Evolutionary conservation across 2,888 invertebrate genomes (phyloP).

Genomic region (Megaustenia siamemsis): DNA sequence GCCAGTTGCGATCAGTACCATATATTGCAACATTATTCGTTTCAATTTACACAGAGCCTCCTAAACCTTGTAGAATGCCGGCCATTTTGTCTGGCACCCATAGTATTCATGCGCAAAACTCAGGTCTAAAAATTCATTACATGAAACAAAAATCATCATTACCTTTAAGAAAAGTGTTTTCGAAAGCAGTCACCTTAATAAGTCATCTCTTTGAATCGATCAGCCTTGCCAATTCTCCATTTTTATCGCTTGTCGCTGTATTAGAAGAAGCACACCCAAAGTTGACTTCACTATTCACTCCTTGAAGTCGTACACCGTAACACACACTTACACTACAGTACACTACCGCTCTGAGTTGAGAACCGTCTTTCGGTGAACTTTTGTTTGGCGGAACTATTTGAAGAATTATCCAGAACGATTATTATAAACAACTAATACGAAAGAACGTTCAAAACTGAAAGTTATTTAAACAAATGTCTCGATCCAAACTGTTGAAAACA

Average conservation of each 20-base stretch:
- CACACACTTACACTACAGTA: too few relatives aligned
- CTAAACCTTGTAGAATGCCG: too few relatives aligned
- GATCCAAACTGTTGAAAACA: neutral
- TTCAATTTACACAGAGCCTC: too few relatives aligned
- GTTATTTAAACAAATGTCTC: neutral
- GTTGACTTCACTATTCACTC: neutral
- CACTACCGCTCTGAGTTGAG: neutral
- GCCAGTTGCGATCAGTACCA: too few relatives aligned
- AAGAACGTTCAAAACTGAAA: neutral
- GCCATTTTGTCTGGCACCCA: conserved; percentile 32
- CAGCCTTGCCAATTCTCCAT: conserved; percentile 21
- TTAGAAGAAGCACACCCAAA: neutral
- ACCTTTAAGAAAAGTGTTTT: conserved; percentile 19
- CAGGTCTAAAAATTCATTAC: neutral
- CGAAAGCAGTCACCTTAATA: neutral
- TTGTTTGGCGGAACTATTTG: neutral
- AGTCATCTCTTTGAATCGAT: conserved; percentile 13
- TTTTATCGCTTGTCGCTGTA: neutral
- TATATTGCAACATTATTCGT: too few relatives aligned
- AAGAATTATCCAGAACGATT: neutral
- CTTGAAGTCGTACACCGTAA: neutral
- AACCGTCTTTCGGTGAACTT: neutral
- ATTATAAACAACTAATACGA: neutral
- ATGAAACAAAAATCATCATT: neutral
- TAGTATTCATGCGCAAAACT: conserved; percentile 18